phyloP scores from a whole-genome alignment of 2,888 invertebrate species.

The Serripes groenlandicus region DNA sequence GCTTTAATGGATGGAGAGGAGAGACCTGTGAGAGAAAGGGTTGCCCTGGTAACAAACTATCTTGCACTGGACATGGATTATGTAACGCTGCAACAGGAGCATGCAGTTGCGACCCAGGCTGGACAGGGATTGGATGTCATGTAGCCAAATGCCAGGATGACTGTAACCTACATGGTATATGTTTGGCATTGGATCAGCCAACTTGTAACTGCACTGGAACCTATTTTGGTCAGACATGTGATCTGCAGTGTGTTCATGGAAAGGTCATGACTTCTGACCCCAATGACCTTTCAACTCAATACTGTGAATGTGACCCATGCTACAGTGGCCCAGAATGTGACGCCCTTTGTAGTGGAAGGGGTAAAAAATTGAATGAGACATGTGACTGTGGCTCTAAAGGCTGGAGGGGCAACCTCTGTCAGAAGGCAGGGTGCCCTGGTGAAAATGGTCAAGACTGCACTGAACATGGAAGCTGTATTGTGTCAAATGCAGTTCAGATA shows the following conservation, averaged over 20 bases:
- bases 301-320: conserved; percentile 70
- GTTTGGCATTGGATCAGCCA: conserved; percentile 57
- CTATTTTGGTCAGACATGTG: conserved; percentile 63
- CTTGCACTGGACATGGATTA: conserved; percentile 73
- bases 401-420: conserved; percentile 74
- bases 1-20: conserved; percentile 73
- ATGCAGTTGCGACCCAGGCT: conserved; percentile 75
- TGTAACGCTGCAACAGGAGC: conserved; percentile 68
- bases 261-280: conserved; percentile 31
- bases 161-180: conserved; percentile 72
- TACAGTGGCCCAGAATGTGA: conserved; percentile 68
- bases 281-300: conserved; percentile 45
- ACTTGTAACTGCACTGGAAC: conserved; percentile 50
- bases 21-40: conserved; percentile 72
- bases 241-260: conserved; percentile 59
- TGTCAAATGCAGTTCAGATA: conserved; percentile 57
- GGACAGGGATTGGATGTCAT: conserved; percentile 74
- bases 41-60: conserved; percentile 72
- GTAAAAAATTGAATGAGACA: conserved; percentile 56
- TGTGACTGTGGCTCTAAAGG: conserved; percentile 77
- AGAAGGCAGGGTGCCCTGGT: conserved; percentile 77
- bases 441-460: conserved; percentile 67
- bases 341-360: conserved; percentile 55
- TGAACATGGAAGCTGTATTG: conserved; percentile 72
- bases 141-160: conserved; percentile 71